Evolutionary conservation across 1,140 invertebrate genomes (phyloP).

Genomic region (Zaprionus nigranus): DNA sequence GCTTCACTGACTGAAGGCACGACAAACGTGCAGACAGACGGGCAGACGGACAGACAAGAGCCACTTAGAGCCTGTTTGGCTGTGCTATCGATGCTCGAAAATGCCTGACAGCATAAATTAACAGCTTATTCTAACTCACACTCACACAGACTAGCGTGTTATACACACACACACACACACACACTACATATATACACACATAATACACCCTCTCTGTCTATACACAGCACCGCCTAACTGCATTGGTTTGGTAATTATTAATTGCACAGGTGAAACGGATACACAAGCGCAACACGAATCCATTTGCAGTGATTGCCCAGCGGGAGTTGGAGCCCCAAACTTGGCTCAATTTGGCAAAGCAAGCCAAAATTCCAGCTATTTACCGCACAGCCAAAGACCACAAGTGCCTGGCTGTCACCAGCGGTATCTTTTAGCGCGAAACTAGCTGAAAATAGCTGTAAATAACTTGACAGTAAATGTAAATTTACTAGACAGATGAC

Average conservation of each 20-base stretch:
- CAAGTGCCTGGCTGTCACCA: neutral
- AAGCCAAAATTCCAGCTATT: conserved; percentile 58
- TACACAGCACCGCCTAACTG: neutral
- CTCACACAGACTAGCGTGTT: neutral
- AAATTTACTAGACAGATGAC: neutral
- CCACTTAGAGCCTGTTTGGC: conserved; percentile 4
- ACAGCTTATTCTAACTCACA: conserved; percentile 31
- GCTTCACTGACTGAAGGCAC: neutral
- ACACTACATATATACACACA: conserved; percentile 1
- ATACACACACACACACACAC: neutral
- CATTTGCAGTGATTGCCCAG: conserved; percentile 51
- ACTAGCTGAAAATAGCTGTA: neutral
- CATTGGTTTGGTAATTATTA: conserved; percentile 46
- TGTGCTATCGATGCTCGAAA: conserved; percentile 26
- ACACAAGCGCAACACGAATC: conserved; percentile 43
- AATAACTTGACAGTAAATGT: neutral
- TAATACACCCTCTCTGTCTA: neutral
- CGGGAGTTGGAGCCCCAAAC: conserved; percentile 1
- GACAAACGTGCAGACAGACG: conserved; percentile 5
- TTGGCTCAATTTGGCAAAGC: conserved; percentile 40
- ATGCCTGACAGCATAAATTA: conserved; percentile 35
- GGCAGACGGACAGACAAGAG: neutral
- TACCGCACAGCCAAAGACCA: conserved; percentile 52
- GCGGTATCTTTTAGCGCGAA: neutral
- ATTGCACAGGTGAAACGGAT: conserved; percentile 33